Evolutionary conservation across 2,888 invertebrate genomes (phyloP).

Genomic region (Idaea aversata): DNA sequence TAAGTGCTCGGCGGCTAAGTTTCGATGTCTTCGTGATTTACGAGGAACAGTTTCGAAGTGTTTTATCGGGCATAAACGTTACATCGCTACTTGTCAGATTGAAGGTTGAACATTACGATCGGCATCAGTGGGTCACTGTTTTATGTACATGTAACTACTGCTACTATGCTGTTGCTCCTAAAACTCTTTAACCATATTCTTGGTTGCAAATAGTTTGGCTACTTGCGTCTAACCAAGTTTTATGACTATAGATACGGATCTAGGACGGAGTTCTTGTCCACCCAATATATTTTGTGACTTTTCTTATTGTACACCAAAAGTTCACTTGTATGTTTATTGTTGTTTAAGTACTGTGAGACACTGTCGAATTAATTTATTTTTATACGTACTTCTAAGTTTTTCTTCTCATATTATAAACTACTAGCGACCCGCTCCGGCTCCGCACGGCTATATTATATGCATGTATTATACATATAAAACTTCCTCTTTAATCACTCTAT

Average conservation of each 20-base stretch:
- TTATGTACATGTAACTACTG: constrained; percentile 35
- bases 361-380: not conserved
- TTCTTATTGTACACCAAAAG: constrained; percentile 6
- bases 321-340: constrained; percentile 3
- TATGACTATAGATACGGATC: constrained; percentile 21
- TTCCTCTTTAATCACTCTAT: too few relatives aligned
- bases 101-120: constrained; percentile 66
- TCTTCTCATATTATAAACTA: not conserved
- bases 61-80: constrained; percentile 79
- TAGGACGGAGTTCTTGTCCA: constrained; percentile 17
- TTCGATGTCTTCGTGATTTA: constrained; percentile 63
- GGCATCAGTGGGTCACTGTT: constrained; percentile 66
- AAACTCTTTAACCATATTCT: constrained; percentile 39
- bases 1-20: constrained; percentile 78
- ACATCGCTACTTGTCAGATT: constrained; percentile 76
- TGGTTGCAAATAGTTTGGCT: constrained; percentile 34
- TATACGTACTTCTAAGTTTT: not conserved
- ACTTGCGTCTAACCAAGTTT: constrained; percentile 27
- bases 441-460: too few relatives aligned
- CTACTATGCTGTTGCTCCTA: constrained; percentile 28
- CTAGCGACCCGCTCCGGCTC: too few relatives aligned
- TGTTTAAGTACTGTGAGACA: not conserved
- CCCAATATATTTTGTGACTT: constrained; percentile 13
- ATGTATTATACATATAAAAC: too few relatives aligned
- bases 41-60: constrained; percentile 74